Evolutionary conservation across 2,113 vertebrate genomes (phyloP).

Genomic region (Amblyopsis rosae): DNA sequence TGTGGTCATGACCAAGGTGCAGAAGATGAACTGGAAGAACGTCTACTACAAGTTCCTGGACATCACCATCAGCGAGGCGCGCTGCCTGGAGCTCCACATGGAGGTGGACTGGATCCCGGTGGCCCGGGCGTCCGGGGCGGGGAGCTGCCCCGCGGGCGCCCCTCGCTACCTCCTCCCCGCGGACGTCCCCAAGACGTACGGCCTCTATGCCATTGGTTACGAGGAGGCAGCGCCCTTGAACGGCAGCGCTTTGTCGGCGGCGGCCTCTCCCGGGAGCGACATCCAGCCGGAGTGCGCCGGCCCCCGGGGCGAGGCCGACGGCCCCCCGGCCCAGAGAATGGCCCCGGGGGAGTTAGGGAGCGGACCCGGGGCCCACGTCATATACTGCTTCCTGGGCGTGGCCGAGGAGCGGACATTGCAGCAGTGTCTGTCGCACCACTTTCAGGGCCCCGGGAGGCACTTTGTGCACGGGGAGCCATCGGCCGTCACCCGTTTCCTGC

Average conservation of each 20-base stretch:
- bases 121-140: conserved; percentile 81
- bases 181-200: conserved; percentile 92
- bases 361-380: conserved; percentile 75
- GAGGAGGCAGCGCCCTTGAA: conserved; percentile 72
- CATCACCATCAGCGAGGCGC: conserved; percentile 95
- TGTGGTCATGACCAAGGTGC: conserved; percentile 92
- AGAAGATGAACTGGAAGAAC: conserved; percentile 99
- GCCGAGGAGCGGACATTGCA: conserved; percentile 94
- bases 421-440: conserved; percentile 93
- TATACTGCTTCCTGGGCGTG: conserved; percentile 94
- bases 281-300: conserved; percentile 68
- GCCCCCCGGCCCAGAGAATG: conserved; percentile 6
- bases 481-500: conserved; percentile 88
- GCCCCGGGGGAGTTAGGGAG: too few species aligned
- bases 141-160: conserved; percentile 78
- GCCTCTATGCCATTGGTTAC: conserved; percentile 92
- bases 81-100: conserved; percentile 96
- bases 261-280: background rate
- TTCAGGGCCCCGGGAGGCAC: conserved; percentile 90
- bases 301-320: conserved; percentile 60
- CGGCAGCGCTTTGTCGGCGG: conserved; percentile 18
- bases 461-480: conserved; percentile 83
- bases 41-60: conserved; percentile 98
- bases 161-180: conserved; percentile 93
- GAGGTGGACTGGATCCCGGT: conserved; percentile 96